Evolutionary conservation across 2,888 invertebrate genomes (phyloP).

Genomic region (Himalopsyche anomala): DNA sequence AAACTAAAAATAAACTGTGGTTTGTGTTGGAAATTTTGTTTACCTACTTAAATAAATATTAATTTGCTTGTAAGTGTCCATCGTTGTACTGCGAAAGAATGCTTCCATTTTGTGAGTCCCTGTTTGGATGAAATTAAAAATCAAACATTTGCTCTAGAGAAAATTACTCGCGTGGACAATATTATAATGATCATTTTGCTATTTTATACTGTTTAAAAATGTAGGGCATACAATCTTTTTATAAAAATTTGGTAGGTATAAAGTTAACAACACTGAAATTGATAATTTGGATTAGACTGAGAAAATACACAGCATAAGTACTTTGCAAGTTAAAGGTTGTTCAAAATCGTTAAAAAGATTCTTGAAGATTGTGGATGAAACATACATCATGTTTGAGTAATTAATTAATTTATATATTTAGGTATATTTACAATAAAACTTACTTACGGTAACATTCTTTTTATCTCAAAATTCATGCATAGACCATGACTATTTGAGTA

Average conservation of each 20-base stretch:
- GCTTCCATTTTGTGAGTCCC: constrained; percentile 14
- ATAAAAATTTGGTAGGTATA: not conserved
- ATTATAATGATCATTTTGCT: not conserved
- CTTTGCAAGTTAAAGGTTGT: constrained; percentile 20
- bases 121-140: not conserved
- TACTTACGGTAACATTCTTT: not conserved
- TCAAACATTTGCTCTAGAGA: not conserved
- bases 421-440: not conserved
- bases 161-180: not conserved
- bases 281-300: constrained; percentile 21
- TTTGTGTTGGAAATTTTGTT: constrained; percentile 12
- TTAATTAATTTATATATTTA: constrained; percentile 16
- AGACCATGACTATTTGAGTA: constrained; percentile 11
- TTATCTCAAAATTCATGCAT: constrained; percentile 21
- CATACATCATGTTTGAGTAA: not conserved
- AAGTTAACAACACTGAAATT: not conserved
- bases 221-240: not conserved
- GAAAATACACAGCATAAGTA: not conserved
- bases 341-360: not conserved
- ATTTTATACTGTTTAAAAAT: not conserved
- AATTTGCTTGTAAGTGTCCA: constrained; percentile 5
- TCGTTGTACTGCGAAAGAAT: constrained; percentile 3
- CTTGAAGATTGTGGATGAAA: not conserved
- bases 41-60: not conserved
- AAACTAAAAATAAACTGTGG: not conserved